phyloP scores from a whole-genome alignment of 2,888 invertebrate species.

The Drosophila acutilabella region DNA sequence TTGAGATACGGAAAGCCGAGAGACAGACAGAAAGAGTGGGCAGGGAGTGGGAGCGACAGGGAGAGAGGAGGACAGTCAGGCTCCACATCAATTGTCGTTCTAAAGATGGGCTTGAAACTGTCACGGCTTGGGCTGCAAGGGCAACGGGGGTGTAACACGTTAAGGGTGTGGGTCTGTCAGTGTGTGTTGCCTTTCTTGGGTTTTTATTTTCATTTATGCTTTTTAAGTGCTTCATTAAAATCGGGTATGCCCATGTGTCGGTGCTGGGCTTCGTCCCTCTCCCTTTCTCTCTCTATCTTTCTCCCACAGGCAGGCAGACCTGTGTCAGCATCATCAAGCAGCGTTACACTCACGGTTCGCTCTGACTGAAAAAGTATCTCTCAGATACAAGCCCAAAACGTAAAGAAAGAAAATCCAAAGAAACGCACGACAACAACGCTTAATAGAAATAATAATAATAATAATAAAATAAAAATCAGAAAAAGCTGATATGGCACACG shows the following conservation, averaged over 20 bases:
- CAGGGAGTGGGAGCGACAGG: slow-evolving; percentile 15
- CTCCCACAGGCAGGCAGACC: slow-evolving; percentile 60
- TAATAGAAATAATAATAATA: slow-evolving; percentile 47
- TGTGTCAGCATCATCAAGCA: slow-evolving; percentile 79
- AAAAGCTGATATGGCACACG: background rate
- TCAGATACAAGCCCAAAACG: slow-evolving; percentile 76
- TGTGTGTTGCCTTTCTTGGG: slow-evolving; percentile 63
- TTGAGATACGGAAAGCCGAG: slow-evolving; percentile 8
- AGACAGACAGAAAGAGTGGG: slow-evolving; percentile 6
- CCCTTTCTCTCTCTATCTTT: slow-evolving; percentile 9
- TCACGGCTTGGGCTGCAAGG: slow-evolving; percentile 13
- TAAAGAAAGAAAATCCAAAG: slow-evolving; percentile 72
- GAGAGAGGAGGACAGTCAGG: slow-evolving; percentile 49
- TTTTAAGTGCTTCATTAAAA: slow-evolving; percentile 81
- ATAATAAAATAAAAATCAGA: slow-evolving; percentile 61
- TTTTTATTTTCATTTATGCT: slow-evolving; percentile 81
- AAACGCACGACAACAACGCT: slow-evolving; percentile 52
- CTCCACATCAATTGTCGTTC: slow-evolving; percentile 79
- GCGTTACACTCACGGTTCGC: slow-evolving; percentile 12
- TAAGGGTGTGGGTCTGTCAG: slow-evolving; percentile 33
- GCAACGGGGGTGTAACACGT: background rate
- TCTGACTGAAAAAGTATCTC: slow-evolving; percentile 62
- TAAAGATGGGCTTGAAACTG: slow-evolving; percentile 65
- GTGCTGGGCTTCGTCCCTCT: slow-evolving; percentile 30
- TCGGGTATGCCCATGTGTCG: slow-evolving; percentile 68